Percentiles rank a stretch among this genome's conserved stretches.
These are phyloP conservation scores for Neogale vison DNA, from an alignment of 2,113 vertebrate species.

Conservation along the genomic window DNA sequence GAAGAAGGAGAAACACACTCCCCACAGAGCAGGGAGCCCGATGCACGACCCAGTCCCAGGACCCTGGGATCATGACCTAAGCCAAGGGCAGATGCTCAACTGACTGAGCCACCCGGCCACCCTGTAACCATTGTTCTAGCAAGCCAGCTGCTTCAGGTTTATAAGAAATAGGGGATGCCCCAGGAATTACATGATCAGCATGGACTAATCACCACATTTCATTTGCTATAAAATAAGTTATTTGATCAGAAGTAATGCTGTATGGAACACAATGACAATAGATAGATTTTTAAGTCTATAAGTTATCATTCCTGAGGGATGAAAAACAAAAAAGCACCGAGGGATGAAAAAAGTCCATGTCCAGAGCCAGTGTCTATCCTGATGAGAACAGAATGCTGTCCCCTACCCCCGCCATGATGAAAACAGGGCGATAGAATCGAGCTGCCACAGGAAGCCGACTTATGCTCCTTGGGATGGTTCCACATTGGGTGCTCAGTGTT, in stretches of 20 bases:
- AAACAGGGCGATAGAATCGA: background rate
- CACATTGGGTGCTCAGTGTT: background rate
- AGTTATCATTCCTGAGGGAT: no score
- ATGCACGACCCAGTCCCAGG: no score
- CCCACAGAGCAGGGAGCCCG: no score
- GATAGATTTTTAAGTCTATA: background rate
- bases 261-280: background rate
- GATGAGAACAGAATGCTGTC: background rate
- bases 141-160: background rate
- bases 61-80: no score
- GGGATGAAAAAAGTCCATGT: background rate
- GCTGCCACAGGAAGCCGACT: background rate
- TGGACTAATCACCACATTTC: background rate
- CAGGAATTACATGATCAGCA: background rate
- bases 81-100: no score
- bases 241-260: background rate
- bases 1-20: no score
- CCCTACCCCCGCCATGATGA: background rate
- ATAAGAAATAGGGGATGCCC: background rate
- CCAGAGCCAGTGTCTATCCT: background rate
- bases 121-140: background rate
- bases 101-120: no score
- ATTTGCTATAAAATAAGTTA: background rate
- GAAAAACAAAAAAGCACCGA: no score
- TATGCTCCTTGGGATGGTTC: background rate